Evolutionary conservation across 2,797 vertebrate species (phyloP).

Genomic region (Phalanger gymnotis): DNA sequence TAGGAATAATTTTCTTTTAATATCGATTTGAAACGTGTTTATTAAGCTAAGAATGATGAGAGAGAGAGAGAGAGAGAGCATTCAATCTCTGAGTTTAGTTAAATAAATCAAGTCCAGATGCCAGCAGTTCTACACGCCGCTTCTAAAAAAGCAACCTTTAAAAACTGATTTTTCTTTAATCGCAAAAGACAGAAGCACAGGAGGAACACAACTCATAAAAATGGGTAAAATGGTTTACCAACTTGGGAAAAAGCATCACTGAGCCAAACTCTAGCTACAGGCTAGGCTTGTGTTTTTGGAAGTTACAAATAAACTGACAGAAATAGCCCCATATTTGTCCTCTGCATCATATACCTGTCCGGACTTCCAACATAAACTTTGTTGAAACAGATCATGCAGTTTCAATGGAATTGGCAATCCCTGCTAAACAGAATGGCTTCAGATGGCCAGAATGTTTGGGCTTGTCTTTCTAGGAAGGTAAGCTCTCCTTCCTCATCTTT

Average conservation of each 20-base stretch:
- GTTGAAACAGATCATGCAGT: constrained; percentile 1
- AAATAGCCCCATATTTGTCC: background rate
- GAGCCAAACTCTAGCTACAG: constrained; percentile 5
- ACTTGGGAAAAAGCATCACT: constrained; percentile 15
- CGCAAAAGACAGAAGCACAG: constrained; percentile 49
- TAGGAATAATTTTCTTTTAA: constrained; percentile 30
- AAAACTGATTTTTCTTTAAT: constrained; percentile 65
- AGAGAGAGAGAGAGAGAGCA: too few species aligned
- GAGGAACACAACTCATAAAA: constrained; percentile 45
- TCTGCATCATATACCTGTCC: background rate
- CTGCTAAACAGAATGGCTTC: background rate
- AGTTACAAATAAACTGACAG: constrained; percentile 25
- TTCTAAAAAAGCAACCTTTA: constrained; percentile 52
- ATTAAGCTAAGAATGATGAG: constrained; percentile 50
- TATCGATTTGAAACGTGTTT: constrained; percentile 23
- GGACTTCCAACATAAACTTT: constrained; percentile 1
- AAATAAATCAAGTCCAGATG: constrained; percentile 59
- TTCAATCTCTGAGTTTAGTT: constrained; percentile 18
- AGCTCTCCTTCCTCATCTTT: background rate
- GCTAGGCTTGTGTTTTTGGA: constrained; percentile 14
- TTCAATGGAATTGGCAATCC: background rate
- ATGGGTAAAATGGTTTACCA: constrained; percentile 39
- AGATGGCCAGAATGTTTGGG: constrained; percentile 10
- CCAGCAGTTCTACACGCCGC: constrained; percentile 30
- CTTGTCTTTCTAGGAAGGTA: background rate